Percentiles rank a stretch among this genome's conserved stretches.
Evolutionary conservation across 2,113 vertebrate genomes (phyloP).

Genomic region (Corythornis cristatus): DNA sequence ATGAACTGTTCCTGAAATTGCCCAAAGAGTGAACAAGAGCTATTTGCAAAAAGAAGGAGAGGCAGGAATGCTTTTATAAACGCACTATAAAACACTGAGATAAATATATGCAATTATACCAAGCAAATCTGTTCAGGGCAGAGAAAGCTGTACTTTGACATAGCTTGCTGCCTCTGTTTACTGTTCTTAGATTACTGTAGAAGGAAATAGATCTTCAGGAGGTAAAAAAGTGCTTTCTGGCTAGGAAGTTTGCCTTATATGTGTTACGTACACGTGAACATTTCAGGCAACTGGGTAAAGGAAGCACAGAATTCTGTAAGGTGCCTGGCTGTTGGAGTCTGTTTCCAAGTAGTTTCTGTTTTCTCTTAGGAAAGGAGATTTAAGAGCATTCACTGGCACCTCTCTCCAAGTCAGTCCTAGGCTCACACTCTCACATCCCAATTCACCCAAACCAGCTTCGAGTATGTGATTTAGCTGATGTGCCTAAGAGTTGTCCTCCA

Average conservation of each 20-base stretch:
- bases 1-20: slow-evolving; percentile 27
- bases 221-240: neutral
- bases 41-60: neutral
- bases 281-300: neutral
- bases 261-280: neutral
- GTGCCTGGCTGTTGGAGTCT: neutral
- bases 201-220: neutral
- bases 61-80: slow-evolving; percentile 1
- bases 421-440: neutral
- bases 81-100: slow-evolving; percentile 26
- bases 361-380: neutral
- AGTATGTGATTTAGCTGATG: neutral
- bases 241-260: neutral
- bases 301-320: neutral
- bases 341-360: neutral
- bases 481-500: neutral
- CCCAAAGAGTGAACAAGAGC: slow-evolving; percentile 17
- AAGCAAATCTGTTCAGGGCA: neutral
- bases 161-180: neutral
- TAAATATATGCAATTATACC: slow-evolving; percentile 49
- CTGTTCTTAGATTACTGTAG: neutral
- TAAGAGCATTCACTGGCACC: neutral
- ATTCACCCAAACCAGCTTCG: neutral
- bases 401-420: neutral
- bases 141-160: neutral